These are phyloP conservation scores for Equus przewalskii DNA, from an alignment of 2,113 vertebrate species.

Conservation along the genomic window DNA sequence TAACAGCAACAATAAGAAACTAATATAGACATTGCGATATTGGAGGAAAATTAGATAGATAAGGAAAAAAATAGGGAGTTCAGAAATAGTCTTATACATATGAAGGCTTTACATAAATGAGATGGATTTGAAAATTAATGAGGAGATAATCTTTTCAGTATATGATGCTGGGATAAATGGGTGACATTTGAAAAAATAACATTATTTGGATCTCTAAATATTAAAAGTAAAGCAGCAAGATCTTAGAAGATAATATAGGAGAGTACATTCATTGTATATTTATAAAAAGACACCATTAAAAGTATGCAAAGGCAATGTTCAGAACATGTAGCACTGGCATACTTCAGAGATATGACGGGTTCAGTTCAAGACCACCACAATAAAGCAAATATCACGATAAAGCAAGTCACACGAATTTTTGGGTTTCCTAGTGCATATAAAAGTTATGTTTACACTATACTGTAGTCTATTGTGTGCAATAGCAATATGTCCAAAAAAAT, in stretches of 20 bases:
- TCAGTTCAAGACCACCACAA: too few species aligned
- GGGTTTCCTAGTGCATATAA: too few species aligned
- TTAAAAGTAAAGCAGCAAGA: background rate
- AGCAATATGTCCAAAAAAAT: too few species aligned
- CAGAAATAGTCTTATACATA: background rate
- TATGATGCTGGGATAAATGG: background rate
- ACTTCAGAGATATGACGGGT: too few species aligned
- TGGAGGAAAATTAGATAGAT: background rate
- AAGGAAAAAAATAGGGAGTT: background rate
- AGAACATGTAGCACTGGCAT: background rate
- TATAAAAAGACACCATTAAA: background rate
- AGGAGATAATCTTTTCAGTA: background rate
- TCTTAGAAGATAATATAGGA: background rate
- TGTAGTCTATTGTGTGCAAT: too few species aligned
- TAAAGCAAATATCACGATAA: too few species aligned
- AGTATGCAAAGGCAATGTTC: background rate
- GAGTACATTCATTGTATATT: background rate
- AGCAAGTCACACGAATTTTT: too few species aligned
- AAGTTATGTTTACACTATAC: too few species aligned
- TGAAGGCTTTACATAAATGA: background rate
- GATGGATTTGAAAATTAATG: background rate
- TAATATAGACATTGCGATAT: background rate
- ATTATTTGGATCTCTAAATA: background rate
- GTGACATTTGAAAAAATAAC: background rate
- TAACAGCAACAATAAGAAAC: background rate